Base-by-base conservation (phyloP, 1,140 invertebrate species). In the Drosophila athabasca region DNA sequence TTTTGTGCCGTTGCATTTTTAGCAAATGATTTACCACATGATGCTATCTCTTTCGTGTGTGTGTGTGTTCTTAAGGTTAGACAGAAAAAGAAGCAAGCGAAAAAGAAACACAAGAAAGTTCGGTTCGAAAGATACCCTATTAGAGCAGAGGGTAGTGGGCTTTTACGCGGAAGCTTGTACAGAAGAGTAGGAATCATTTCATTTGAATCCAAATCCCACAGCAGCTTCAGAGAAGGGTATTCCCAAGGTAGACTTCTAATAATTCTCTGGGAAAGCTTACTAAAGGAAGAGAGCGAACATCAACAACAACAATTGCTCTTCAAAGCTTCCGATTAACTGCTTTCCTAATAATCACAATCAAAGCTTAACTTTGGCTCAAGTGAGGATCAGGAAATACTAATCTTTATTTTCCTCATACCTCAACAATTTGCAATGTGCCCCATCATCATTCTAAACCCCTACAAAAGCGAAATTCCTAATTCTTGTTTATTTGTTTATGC, bases 1-100 rank as follows among this genome's bases (percentile, higher is more conserved):
- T 88, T 88, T 83, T 88, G 35, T 39, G 64, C 78, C 59, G 62
- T 72, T 87, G 82, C 83, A 87, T 87, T 87, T 87, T 87, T 78
- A 88, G 83, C 79, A 68, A 88, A 76, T 62, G 60, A 78, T 68
- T 68, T 68, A 68, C 43, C 62, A 46, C 62, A 68, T 41, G 29
- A 53, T 53, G 35, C 35, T 13, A 39, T 39, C 35, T 39, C 35
- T 39, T 5, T 39, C 35, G 45, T 61, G 54, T 29, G 55, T 55
- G 52, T 57, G 44, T 26, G 45, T 45, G 46, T 17, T 35, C 45
- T 26, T 85, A 85, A 87, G 82, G 81, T 85, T 81, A 85, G 65
- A 52, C 58, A 64, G 65, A 81, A 85, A 84, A 79, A 72, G 71
- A 76, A 76, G 80, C 51, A 58, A 26, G 41, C 49, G 26, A 66